Base-by-base conservation (phyloP, 2,888 invertebrate genomes). In the Heliconius erato region DNA sequence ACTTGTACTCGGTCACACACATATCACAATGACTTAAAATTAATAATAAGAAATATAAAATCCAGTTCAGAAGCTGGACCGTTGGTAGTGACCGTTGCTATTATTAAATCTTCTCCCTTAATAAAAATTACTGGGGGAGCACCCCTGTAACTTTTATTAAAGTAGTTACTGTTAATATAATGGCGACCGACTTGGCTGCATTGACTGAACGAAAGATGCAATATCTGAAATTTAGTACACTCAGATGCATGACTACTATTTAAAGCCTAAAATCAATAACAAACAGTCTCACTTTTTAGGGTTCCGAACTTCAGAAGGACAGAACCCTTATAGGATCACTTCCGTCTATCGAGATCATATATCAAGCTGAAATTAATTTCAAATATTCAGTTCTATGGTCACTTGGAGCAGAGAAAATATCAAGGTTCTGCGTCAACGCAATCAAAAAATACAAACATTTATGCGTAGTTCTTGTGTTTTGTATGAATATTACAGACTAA, bases 41-140 rank as follows among this genome's bases (percentile, higher is more conserved):
- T 72, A 72, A 44, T 49, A 72, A 72, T 71, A 71, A 40, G 14
- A 14, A 35, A 44, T 72, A 26, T n/a, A 44, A 71, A 16, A 49
- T 44, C 44, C 26, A 49, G 44, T 44, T 72, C 9, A 49, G 6
- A 71, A 72, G 6, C 72, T 26, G 44, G 72, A 72, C 72, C 19
- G 54, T 54, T 54, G 7, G 19, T 19, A 49, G 26, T 72, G 40
- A 12, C 44, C 26, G 26, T 49, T 44, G 26, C 44, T 72, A 49
- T 72, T 72, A 72, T 72, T 72, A 26, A 26, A 72, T 49, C n/a
- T 14, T 7, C 44, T 49, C 44, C 44, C 72, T 72, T 19, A 49
- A 1, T 72, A 26, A 72, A 49, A 72, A 12, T 49, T 19, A 26
- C 26, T 26, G 16, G 72, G 72, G 72, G 44, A 72, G 71, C 7